A percentile compares a stretch with the other conserved stretches of the same genome.
Conservation (phyloP, 2,113 vertebrate genomes). For the Istiophorus platypterus region DNA sequence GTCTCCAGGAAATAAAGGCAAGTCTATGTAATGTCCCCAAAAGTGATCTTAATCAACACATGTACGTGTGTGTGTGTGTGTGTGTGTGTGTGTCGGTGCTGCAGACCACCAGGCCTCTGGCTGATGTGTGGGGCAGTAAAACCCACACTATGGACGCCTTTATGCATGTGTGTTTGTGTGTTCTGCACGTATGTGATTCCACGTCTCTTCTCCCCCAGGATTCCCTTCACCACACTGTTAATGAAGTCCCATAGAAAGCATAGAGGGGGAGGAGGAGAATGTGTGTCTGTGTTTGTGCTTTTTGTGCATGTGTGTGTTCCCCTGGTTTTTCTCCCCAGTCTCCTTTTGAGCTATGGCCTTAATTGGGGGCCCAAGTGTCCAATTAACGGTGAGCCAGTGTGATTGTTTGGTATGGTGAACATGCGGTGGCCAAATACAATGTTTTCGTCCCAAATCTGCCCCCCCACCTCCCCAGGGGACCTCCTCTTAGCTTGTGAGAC, state of each 20-base stretch:
- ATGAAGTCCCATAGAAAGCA: conserved; percentile 83
- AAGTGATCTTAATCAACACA: no score
- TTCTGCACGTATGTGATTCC: conserved; percentile 18
- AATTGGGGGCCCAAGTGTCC: conserved; percentile 91
- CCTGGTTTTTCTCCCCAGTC: conserved; percentile 77
- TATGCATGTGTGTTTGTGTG: conserved; percentile 42
- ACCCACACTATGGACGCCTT: neutral
- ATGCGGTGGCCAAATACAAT: conserved; percentile 75
- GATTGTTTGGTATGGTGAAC: conserved; percentile 84
- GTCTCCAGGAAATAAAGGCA: no score
- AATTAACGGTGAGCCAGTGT: conserved; percentile 86
- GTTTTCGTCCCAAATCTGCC: conserved; percentile 20
- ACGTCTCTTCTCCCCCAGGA: conserved; percentile 70
- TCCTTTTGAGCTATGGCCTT: conserved; percentile 88
- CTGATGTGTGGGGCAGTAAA: conserved; percentile 31
- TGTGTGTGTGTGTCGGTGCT: conserved; percentile 19
- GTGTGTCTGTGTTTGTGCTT: conserved; percentile 8
- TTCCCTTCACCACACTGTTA: conserved; percentile 74
- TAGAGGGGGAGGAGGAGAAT: neutral
- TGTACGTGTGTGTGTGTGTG: neutral
- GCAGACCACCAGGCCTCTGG: neutral
- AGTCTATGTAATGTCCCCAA: no score
- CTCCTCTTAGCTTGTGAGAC: conserved; percentile 35
- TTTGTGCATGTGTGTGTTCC: conserved; percentile 22
- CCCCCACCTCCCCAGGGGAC: conserved; percentile 28